These are phyloP conservation scores for Pammene aurita DNA, from an alignment of 2,888 invertebrate species.

Conservation along the genomic window DNA sequence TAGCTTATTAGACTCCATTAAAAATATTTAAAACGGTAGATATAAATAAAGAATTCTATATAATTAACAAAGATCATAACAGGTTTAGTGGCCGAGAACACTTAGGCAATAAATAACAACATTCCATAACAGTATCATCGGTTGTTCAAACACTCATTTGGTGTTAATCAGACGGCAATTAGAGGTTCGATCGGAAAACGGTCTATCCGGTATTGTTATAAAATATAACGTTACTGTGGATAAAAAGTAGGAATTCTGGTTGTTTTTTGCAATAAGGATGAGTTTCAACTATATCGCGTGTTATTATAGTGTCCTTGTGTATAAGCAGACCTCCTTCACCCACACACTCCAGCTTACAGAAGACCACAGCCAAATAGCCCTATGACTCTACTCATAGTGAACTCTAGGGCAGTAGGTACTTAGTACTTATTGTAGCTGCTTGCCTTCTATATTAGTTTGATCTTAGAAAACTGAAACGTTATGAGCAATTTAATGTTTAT, in stretches of 20 bases:
- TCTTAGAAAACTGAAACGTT: no score
- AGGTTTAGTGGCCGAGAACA: slow-evolving; percentile 52
- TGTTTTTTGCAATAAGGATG: not conserved
- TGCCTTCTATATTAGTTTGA: no score
- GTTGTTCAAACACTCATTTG: slow-evolving; percentile 52
- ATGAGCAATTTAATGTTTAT: no score
- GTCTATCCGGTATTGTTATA: slow-evolving; percentile 23
- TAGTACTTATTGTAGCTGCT: not conserved
- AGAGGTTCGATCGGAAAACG: slow-evolving; percentile 46
- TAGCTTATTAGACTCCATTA: no score
- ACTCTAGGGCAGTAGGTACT: not conserved
- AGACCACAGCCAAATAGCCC: no score
- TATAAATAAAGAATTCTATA: no score
- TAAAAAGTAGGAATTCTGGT: slow-evolving; percentile 5
- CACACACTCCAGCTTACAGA: no score
- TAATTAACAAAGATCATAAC: slow-evolving; percentile 33
- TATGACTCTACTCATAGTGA: not conserved
- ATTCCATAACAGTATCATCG: slow-evolving; percentile 60
- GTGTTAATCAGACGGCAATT: slow-evolving; percentile 57
- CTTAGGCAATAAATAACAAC: slow-evolving; percentile 58
- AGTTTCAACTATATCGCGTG: no score
- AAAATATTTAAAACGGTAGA: no score
- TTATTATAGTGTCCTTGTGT: no score
- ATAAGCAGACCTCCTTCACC: no score
- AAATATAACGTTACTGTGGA: slow-evolving; percentile 19